phyloP scores from a whole-genome alignment of 2,113 vertebrate species.

The Epinephelus lanceolatus region DNA sequence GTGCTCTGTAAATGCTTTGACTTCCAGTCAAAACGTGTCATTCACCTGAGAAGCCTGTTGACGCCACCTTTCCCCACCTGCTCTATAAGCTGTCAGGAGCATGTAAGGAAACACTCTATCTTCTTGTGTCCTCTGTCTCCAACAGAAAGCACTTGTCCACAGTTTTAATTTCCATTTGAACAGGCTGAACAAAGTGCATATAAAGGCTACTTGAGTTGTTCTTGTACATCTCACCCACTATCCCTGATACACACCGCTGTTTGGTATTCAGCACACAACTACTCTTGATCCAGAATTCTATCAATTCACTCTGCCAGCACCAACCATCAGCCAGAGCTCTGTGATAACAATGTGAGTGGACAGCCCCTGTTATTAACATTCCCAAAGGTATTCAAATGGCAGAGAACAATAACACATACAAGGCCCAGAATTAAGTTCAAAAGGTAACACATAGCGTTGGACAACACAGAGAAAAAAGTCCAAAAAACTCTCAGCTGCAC shows the following conservation, averaged over 20 bases:
- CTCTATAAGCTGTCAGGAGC: conserved; percentile 44
- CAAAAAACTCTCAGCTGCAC: not conserved
- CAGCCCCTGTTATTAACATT: conserved; percentile 18
- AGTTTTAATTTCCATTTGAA: conserved; percentile 43
- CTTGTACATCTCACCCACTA: conserved; percentile 36
- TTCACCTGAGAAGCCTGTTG: conserved; percentile 37
- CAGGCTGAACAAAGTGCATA: conserved; percentile 25
- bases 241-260: conserved; percentile 29
- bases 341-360: conserved; percentile 29
- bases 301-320: conserved; percentile 46
- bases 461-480: not conserved
- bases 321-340: conserved; percentile 25
- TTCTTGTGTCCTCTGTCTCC: conserved; percentile 18
- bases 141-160: conserved; percentile 35
- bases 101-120: conserved; percentile 35
- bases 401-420: conserved; percentile 1
- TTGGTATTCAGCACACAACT: conserved; percentile 52
- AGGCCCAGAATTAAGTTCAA: conserved; percentile 7
- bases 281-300: conserved; percentile 43
- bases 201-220: conserved; percentile 37
- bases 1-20: conserved; percentile 38
- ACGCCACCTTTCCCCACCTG: conserved; percentile 24
- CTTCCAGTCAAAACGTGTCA: conserved; percentile 55
- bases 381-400: conserved; percentile 9
- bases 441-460: not conserved